Base-by-base conservation (phyloP, 2,797 vertebrate species). In the Heterohyrax brucei region DNA sequence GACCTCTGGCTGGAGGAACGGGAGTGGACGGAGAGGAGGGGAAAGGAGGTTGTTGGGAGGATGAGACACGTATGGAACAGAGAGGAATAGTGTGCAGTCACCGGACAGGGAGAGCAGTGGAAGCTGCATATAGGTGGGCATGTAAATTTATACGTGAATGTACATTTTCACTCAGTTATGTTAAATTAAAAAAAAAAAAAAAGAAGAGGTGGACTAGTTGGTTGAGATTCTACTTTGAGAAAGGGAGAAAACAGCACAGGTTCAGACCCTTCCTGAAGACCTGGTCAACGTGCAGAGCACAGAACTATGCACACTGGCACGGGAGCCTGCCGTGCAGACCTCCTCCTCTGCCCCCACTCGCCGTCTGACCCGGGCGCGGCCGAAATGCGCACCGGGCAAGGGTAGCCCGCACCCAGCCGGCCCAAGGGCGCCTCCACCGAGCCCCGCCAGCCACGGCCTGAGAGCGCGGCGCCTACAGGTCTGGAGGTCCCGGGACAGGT, bases 331-430 rank as follows among this genome's bases (percentile, higher is more conserved):
- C 2, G 50, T 1, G 46, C 24, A 10, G 26, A 8, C 53, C 46
- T 7, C 46, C 50, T 3, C 1, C 44, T 1, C 22, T 0, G 73
- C 10, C 28, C 56, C 46, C 12, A 8, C 28, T 75, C 28, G 48
- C 79, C 6, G 7, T 16, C 24, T 0, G 68, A 30, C 26, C 30
- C 6, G 2, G 44, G 46, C 8, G 19, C 22, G 7, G 50, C 64
- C 56, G 5, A 0, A 7, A 82, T 0, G 28, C 72, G 19, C 4
- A 0, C 7, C 48, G 76, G 18, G 50, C 75, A 24, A 0, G 12
- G 53, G 79, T 59, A 22, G 56, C 73, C 26, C 48, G 2, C n/a
- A 16, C 44, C 2, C 33, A 19, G 14, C 4, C 1, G 62, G 8
- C 28, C 13, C 19, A 0, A 2, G 61, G 79, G 66, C 44, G 7